Evolutionary conservation across 2,113 vertebrate species (phyloP).

Genomic region (Euleptes europaea): DNA sequence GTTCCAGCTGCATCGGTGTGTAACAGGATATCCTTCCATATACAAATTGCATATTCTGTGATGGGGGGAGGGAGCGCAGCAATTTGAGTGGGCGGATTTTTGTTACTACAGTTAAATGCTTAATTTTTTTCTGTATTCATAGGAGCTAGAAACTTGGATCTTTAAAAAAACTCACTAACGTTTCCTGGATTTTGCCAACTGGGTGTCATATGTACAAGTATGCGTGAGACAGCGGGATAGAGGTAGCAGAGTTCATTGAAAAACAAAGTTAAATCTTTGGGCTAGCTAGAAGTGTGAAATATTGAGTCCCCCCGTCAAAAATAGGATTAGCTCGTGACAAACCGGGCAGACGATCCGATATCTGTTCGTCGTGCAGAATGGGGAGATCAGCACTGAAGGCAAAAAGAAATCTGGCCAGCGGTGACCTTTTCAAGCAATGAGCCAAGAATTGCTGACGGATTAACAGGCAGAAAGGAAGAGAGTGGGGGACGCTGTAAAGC

Average conservation of each 20-base stretch:
- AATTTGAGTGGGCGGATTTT: neutral
- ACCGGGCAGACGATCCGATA: neutral
- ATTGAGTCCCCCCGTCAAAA: constrained; percentile 28
- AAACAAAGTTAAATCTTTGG: neutral
- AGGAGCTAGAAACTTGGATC: neutral
- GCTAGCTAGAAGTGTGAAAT: neutral
- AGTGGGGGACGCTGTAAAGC: neutral
- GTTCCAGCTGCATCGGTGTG: neutral
- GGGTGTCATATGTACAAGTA: neutral
- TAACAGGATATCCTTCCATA: neutral
- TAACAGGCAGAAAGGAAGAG: constrained; percentile 27
- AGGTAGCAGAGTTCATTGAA: neutral
- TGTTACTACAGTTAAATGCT: neutral
- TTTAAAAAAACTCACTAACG: neutral
- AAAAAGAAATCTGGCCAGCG: constrained; percentile 19
- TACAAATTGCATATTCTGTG: neutral
- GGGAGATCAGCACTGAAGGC: neutral
- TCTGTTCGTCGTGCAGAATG: constrained; percentile 1
- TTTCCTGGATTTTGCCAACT: neutral
- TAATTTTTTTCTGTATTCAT: neutral
- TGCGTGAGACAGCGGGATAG: neutral
- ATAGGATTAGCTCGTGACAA: neutral
- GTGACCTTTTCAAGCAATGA: constrained; percentile 11
- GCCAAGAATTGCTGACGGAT: constrained; percentile 10
- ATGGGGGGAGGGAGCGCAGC: neutral